Evolutionary conservation across 53 echinoderm and acorn worm species (phyloP), one percentile per base, ranked within the genome.

Genomic region (Arbacia lixula): DNA sequence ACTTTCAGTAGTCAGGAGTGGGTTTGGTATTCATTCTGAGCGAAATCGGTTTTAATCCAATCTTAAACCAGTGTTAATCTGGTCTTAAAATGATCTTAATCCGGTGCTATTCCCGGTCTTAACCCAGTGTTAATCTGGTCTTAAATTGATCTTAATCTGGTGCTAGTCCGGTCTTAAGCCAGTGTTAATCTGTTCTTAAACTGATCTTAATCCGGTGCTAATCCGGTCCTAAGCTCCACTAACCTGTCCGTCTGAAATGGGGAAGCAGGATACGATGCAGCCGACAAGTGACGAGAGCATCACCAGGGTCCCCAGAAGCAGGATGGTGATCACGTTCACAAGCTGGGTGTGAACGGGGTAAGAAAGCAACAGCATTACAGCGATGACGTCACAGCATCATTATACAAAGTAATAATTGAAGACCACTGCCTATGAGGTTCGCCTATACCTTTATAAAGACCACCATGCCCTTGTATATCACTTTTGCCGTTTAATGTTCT

Each of bases 201-300:
- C 66, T 43, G 42, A 43, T 43, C 27, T 11, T 43, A 43, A 26
- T 27, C 26, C 46, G 1, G 42, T 69, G 21, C 69, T 69, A 16
- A 46, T 10, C 49, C 49, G 49, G 49, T 46, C 14, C 49, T 46
- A 46, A 46, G 14, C 49, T 46, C 8, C 49, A 46, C 1, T 57
- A 26, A 69, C 69, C 69, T 42, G 43, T 0, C 69, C 69, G 21
- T 69, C 69, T 5, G 82, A 81, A 42, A 46, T 43, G 19, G 82
- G 82, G 35, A 81, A 81, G 26, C 82, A 81, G 0, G 62, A 62
- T 16, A 81, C 34, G 42, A 81, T 81, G 29, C 63, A 81, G 1
- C 82, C 82, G 1, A 81, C 82, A 31, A 81, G 61, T 1, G 82
- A 61, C 11, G 82, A 39, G 12, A 81, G 62, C 82, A 81, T 81